A percentile compares a stretch with the other conserved stretches of the same genome.
Conservation (phyloP, 2,113 vertebrate species). For the Strix aluco region DNA sequence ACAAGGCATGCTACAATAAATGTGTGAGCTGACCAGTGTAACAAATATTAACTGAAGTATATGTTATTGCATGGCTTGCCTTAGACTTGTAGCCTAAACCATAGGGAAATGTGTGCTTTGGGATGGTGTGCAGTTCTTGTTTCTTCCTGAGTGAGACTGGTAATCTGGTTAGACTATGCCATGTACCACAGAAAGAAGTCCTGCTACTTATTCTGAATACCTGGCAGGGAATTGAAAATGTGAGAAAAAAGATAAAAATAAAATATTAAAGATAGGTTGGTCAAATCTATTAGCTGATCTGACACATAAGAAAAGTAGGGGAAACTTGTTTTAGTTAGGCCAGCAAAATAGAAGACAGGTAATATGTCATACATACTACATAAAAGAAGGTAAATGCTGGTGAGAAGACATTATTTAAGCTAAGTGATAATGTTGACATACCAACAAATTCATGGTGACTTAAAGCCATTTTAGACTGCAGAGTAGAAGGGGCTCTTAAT, state of each 20-base stretch:
- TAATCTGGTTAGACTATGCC: not conserved
- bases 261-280: not conserved
- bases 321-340: not conserved
- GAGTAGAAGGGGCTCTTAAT: not conserved
- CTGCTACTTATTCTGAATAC: not conserved
- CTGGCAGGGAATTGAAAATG: not conserved
- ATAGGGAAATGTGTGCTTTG: not conserved
- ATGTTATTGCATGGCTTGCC: not conserved
- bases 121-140: not conserved
- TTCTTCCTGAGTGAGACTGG: not conserved
- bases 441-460: not conserved
- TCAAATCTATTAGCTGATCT: not conserved
- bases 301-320: not conserved
- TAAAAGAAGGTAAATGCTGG: not conserved
- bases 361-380: not conserved
- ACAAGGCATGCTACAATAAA: not conserved
- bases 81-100: not conserved
- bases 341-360: not conserved
- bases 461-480: not conserved
- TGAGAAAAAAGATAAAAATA: not conserved
- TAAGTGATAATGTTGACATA: not conserved
- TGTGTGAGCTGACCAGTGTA: not conserved
- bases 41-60: not conserved
- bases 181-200: not conserved
- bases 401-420: not conserved